Base-by-base conservation (phyloP, 1,140 invertebrate genomes). In the Dufourea novaeangliae region DNA sequence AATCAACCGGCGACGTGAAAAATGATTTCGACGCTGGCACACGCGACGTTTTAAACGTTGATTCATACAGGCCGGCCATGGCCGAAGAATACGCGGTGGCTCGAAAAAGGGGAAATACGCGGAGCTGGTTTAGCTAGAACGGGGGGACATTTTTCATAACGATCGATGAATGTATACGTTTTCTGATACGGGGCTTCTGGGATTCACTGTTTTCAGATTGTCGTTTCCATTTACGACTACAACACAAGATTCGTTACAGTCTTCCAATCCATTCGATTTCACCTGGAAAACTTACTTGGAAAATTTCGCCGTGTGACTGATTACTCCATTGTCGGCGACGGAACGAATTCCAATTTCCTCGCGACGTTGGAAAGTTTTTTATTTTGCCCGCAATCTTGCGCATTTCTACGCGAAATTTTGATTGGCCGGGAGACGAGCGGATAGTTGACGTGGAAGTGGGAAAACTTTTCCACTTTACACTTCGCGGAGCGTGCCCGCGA, bases 1-100 rank as follows among this genome's bases (percentile, higher is more conserved):
- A 87, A 90, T 90, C 88, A 86, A 70, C 37, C 73, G 75, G 64
- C 59, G 84, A 87, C 88, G 76, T 89, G 89, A 90, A 90, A 90
- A 90, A 90, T 90, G 89, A 88, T 88, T 87, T 83, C 75, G 78
- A 83, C 77, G 75, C 63, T 32, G 59, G 79, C 68, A 54, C 84
- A 83, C 84, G 85, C 83, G 74, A 84, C 76, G 71, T 66, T 83
- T 83, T 86, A 85, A 87, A 77, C 81, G 82, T 75, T 87, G 86
- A 88, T 90, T 89, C 87, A 87, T 86, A 86, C 12, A n/a, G n/a
- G 61, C 20, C 39, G n/a, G n/a, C 50, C n/a, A n/a, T n/a, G n/a
- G n/a, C 20, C 6, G 62, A 57, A 12, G 50, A 34, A 32, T 27
- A 17, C 32, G n/a, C 3, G 7, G 34, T n/a, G n/a, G n/a, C n/a